Evolutionary conservation across 2,113 vertebrate species (phyloP), one percentile per base, ranked within the genome.

Genomic region (Eira barbara): DNA sequence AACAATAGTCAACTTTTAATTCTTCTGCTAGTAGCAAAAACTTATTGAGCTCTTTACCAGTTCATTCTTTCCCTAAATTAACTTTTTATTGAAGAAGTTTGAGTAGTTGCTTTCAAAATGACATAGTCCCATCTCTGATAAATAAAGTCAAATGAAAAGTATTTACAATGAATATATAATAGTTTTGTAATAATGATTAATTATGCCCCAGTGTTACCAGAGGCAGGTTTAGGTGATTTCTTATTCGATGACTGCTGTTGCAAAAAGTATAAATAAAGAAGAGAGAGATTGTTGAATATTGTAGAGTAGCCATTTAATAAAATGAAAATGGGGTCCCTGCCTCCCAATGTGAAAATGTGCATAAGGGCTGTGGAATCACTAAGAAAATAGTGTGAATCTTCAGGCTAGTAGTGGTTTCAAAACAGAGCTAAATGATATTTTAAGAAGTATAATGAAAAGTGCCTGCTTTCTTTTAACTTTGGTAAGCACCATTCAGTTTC

Each of bases 401-500:
- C 10, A 73, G 69, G 31, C 2, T 74, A 34, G 2, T 67, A 59
- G 49, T 20, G 20, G 10, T 31, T 97, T 96, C 39, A 34, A 42
- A 80, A 91, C 3, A 65, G 42, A 89, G 47, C n/a, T 89, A 91
- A 95, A n/a, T 85, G 23, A 89, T 80, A 79, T 91, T 82, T 93
- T 93, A 89, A 63, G 61, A 80, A 84, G 21, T 45, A 27, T 36
- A 73, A 65, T 65, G 71, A 94, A 36, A 82, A 31, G 7, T 59
- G n/a, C 15, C 36, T 71, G 36, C 57, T 55, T 83, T 71, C 59
- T 90, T 94, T 97, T 91, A 81, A 80, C 47, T 93, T 94, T 76
- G 42, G 21, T 13, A 73, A 93, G 29, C 2, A 34, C 13, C 39
- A 86, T 76, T 80, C 47, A 73, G 31, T 55, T 27, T 95, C 29